Base-by-base conservation (phyloP, 2,113 vertebrate species). In the Pachycephala philippinensis region DNA sequence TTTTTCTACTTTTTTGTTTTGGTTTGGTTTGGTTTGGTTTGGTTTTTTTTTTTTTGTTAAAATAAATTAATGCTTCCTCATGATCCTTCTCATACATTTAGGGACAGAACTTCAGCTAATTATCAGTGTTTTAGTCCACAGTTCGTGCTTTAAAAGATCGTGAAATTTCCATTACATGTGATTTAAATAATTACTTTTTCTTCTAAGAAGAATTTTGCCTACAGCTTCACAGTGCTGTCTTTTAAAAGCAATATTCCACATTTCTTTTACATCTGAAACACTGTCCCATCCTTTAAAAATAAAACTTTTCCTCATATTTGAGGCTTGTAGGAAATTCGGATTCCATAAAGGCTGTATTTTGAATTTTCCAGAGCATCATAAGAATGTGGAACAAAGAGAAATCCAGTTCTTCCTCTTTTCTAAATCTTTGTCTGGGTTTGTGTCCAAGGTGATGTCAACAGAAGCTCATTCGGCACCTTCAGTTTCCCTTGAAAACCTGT, bases 1-100 rank as follows among this genome's bases (percentile, higher is more conserved):
- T 9, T 33, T 52, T 39, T 21, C 4, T 5, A 7, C 3, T 11
- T 35, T 6, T 8, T 7, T 20, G n/a, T n/a, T 2, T 4, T 9
- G 2, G 9, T 39, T 39, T 39, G 8, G 8, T 10, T 40, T 33
- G n/a, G n/a, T 2, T 4, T 9, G 2, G 9, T 39, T 39, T 39
- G 8, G 8, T 10, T 40, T 33, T 31, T 3, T 42, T 42, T 45
- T 44, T 45, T 18, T 45, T 20, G 1, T 47, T 53, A 22, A 75
- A 89, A 47, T 31, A 6, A 39, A 26, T 6, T 45, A 52, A 45
- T 31, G 7, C 2, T 66, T 74, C 16, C 27, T 66, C 26, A n/a
- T 61, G 17, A 64, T 13, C 5, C 49, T 82, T 53, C 24, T 50
- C 64, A 50, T 1, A 11, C 40, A 66, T 83, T 70, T 82, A 31